Base-by-base conservation (phyloP, 2,113 vertebrate species). In the Tragelaphus buxtoni region DNA sequence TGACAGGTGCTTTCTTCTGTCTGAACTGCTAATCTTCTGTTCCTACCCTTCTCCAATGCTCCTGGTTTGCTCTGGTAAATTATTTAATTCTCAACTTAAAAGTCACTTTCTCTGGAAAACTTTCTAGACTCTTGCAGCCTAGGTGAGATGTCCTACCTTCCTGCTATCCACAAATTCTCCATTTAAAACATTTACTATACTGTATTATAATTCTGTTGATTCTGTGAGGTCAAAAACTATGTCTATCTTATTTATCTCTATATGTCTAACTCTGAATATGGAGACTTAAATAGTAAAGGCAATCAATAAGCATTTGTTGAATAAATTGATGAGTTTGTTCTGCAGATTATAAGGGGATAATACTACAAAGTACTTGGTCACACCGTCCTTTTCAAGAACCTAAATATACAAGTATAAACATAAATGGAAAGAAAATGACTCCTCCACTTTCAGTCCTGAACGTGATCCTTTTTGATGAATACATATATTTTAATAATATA, bases 251-350 rank as follows among this genome's bases (percentile, higher is more conserved):
- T 49, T 95, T 93, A 56, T 93, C 24, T 88, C 28, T 58, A 61
- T 88, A 72, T 35, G 49, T 6, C 11, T 35, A 63, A 80, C 18
- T 13, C 13, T 47, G 35, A 79, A 72, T 42, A 80, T 1, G 22
- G 22, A 58, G 55, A 18, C n/a, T 85, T 92, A 90, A 86, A 77
- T 26, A 58, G 65, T 49, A 91, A 93, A 79, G 30, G n/a, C 30
- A 22, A 90, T 90, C 90, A 87, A 87, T 93, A 90, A 79, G 20
- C 26, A 84, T 91, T 60, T 86, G 49, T 86, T 90, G 90, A 82
- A 69, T 86, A 55, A 85, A 96, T 28, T 65, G 55, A 92, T 76
- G n/a, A 81, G 14, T 94, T 90, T 93, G 39, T 65, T 90, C 42
- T 79, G 56, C 69, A 35, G n/a, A 87, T 83, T 58, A 82, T 60